phyloP scores from a whole-genome alignment of 2,113 vertebrate species.

The Alligator mississippiensis region DNA sequence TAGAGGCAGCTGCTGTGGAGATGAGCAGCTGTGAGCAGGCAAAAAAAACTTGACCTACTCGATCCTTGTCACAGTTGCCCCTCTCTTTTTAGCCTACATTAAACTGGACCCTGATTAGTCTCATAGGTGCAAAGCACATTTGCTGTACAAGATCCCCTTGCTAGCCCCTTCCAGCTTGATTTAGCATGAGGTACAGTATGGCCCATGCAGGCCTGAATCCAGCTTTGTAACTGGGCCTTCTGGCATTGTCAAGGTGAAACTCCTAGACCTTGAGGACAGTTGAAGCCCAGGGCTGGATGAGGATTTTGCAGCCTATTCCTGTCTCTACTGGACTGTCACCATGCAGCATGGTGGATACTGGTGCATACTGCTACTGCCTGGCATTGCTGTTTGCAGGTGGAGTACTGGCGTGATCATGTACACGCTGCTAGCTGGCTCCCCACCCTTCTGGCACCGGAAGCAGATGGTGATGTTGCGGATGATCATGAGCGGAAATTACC shows the following conservation, averaged over 20 bases:
- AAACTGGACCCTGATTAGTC: neutral
- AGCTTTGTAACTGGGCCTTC: neutral
- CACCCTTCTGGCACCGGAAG: conserved; percentile 98
- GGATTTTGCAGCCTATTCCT: rapidly evolving
- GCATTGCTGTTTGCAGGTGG: conserved; percentile 83
- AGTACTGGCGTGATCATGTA: conserved; percentile 98
- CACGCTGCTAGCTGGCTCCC: conserved; percentile 94
- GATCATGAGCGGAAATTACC: conserved; percentile 92
- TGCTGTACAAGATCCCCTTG: neutral
- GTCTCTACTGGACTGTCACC: neutral
- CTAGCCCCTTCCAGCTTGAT: neutral
- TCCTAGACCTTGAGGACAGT: neutral
- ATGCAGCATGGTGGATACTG: neutral
- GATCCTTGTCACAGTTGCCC: neutral
- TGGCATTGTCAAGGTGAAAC: neutral
- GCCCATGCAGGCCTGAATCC: neutral
- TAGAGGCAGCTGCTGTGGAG: neutral
- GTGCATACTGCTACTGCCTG: rapidly evolving
- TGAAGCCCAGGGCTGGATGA: rapidly evolving
- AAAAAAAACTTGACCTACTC: rapidly evolving
- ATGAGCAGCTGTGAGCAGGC: neutral
- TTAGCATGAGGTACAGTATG: neutral
- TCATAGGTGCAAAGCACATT: neutral
- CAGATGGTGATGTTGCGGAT: conserved; percentile 98
- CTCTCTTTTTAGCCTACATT: neutral